Percentiles rank a stretch among this genome's conserved stretches.
Evolutionary conservation across 2,113 vertebrate genomes (phyloP).

Genomic region (Rafetus swinhoei): DNA sequence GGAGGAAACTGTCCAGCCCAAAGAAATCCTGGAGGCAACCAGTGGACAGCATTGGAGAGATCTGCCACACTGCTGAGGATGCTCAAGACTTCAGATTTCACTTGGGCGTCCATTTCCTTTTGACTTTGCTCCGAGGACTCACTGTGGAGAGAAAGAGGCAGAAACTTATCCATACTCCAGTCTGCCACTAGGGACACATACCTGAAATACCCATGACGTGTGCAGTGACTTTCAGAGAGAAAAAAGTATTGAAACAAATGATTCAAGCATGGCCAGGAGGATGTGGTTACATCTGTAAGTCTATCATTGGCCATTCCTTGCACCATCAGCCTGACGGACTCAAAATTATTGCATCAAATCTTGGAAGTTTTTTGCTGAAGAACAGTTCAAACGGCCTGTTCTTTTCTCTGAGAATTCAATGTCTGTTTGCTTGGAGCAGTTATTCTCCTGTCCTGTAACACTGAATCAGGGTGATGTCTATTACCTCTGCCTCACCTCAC

Average conservation of each 20-base stretch:
- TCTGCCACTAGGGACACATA: neutral
- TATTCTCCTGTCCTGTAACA: neutral
- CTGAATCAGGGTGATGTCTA: neutral
- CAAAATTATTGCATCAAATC: neutral
- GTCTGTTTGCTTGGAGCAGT: neutral
- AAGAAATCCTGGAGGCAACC: constrained; percentile 91
- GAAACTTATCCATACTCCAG: no score
- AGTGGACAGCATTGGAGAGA: constrained; percentile 91
- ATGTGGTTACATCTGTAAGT: neutral
- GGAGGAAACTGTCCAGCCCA: constrained; percentile 90
- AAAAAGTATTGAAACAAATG: neutral
- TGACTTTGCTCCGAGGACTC: neutral
- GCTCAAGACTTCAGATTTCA: constrained; percentile 79
- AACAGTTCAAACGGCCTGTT: neutral
- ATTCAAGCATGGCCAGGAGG: neutral
- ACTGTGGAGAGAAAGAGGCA: neutral
- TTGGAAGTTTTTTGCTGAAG: neutral
- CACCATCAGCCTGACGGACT: no score
- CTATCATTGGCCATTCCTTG: neutral
- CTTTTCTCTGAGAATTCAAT: neutral
- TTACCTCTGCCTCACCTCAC: neutral
- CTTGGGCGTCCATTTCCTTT: constrained; percentile 15
- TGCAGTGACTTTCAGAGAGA: neutral
- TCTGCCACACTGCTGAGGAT: constrained; percentile 84
- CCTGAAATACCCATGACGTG: neutral